Evolutionary conservation across 2,113 vertebrate genomes (phyloP).

Genomic region (Tachysurus vachellii): DNA sequence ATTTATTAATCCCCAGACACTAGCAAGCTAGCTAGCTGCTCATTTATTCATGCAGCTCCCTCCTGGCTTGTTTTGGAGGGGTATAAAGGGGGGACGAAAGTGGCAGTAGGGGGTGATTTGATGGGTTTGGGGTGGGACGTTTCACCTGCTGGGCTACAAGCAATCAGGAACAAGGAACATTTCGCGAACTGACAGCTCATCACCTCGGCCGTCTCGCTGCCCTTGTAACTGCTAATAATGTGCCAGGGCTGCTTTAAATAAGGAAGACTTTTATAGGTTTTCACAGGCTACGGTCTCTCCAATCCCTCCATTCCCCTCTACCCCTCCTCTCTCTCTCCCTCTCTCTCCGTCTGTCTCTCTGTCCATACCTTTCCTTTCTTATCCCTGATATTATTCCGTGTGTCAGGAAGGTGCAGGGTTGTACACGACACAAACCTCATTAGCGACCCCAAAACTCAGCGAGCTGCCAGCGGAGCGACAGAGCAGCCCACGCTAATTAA

Average conservation of each 20-base stretch:
- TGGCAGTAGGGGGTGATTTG: conserved; percentile 59
- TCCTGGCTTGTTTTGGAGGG: conserved; percentile 41
- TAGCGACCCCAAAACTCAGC: conserved; percentile 68
- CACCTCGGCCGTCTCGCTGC: conserved; percentile 69
- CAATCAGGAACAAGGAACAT: conserved; percentile 76
- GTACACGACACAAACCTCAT: conserved; percentile 81
- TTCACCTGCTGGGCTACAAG: conserved; percentile 81
- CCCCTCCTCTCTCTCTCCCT: background rate
- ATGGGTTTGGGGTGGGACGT: conserved; percentile 74
- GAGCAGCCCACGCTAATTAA: conserved; percentile 40
- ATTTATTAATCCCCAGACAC: conserved; percentile 58
- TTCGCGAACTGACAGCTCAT: conserved; percentile 76
- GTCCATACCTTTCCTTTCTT: background rate
- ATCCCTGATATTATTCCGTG: conserved; percentile 5
- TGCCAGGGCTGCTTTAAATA: conserved; percentile 75
- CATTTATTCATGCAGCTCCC: conserved; percentile 62
- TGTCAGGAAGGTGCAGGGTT: conserved; percentile 56
- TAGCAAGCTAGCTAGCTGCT: conserved; percentile 40
- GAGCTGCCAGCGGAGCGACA: conserved; percentile 67
- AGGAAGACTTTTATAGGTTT: conserved; percentile 75
- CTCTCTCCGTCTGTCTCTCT: background rate
- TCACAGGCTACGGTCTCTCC: conserved; percentile 48
- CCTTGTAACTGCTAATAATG: conserved; percentile 80
- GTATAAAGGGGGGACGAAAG: conserved; percentile 31
- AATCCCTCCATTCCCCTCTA: background rate